Base-by-base conservation (phyloP, 2,888 invertebrate species). In the Drosophila pseudotakahashii region DNA sequence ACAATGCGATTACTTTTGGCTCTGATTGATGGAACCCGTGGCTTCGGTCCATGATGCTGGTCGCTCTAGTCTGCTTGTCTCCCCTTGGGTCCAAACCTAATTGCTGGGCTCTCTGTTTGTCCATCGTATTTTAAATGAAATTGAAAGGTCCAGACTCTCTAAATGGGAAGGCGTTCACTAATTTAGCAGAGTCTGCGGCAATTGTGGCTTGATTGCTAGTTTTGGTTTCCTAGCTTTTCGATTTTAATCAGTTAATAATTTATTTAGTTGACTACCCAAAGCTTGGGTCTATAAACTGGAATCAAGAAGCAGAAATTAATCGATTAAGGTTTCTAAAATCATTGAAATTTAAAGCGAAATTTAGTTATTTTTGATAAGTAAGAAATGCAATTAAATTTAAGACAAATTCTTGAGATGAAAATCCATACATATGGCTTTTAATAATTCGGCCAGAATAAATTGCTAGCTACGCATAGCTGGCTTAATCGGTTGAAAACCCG, bases 241-340 rank as follows among this genome's bases (percentile, higher is more conserved):
- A 88, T 84, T 86, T 78, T 89, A 84, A 88, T 88, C 84, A 75
- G 76, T 79, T 88, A 84, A 84, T 88, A 84, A 87, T 87, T 88
- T 87, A 89, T 89, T 84, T 84, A 89, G 87, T 74, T 63, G 78
- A 19, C 19, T 19, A 19, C 2, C 19, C 19, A 19, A 19, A 19
- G 19, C 19, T 36, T 14, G 34, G 50, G n/a, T 36, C 42, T 41
- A 5, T 34, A 50, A 23, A 34, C 30, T 3, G 50, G 39, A 34
- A 26, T 2, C 7, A 13, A 16, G 16, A 54, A 70, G 58, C 60
- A 50, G 44, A 45, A 59, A 32, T 32, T 13, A n/a, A 30, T 11
- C n/a, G 41, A 34, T 52, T 26, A 52, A 16, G 11, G 36, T 57
- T 14, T 4, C 34, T 13, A 7, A 13, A 19, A 13, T 36, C 13